A percentile compares a stretch with the other conserved stretches of the same genome.
phyloP scores from a whole-genome alignment of 2,888 invertebrate genomes.

The Apotomis turbidana region DNA sequence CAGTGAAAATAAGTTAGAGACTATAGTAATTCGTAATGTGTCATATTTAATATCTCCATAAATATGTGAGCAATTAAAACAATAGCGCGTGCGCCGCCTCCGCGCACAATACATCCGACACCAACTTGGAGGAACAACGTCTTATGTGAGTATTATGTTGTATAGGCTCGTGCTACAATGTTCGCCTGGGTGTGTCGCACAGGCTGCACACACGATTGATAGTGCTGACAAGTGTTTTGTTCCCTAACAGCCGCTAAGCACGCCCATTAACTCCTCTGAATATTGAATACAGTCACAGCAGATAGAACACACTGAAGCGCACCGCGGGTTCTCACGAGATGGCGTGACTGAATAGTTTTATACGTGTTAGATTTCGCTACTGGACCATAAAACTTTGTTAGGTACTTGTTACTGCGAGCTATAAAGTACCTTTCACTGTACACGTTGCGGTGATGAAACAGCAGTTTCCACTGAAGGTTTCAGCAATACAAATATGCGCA shows the following conservation, averaged over 20 bases:
- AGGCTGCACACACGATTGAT: background rate
- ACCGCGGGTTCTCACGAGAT: constrained; percentile 1
- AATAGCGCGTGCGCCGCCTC: constrained; percentile 3
- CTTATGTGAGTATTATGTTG: background rate
- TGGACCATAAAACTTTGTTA: constrained; percentile 5
- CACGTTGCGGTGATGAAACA: background rate
- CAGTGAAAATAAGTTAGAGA: no score
- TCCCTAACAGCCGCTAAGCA: constrained; percentile 10
- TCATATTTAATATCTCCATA: constrained; percentile 10
- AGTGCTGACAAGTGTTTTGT: constrained; percentile 4
- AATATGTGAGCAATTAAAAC: constrained; percentile 12
- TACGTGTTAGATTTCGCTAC: constrained; percentile 18
- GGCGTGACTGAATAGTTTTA: constrained; percentile 20
- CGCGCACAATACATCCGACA: background rate
- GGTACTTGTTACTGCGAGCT: constrained; percentile 2
- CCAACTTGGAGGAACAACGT: background rate
- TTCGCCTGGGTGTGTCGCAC: background rate
- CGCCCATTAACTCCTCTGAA: constrained; percentile 14
- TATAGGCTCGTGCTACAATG: background rate
- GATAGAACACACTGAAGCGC: background rate
- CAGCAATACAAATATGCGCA: background rate
- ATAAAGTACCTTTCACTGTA: constrained; percentile 1
- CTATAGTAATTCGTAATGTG: constrained; percentile 1
- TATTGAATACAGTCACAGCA: constrained; percentile 7
- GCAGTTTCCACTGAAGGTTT: constrained; percentile 12